Percentiles rank a stretch among this genome's conserved stretches.
phyloP scores from a whole-genome alignment of 2,888 invertebrate species.

The Nephrotoma flavescens region DNA sequence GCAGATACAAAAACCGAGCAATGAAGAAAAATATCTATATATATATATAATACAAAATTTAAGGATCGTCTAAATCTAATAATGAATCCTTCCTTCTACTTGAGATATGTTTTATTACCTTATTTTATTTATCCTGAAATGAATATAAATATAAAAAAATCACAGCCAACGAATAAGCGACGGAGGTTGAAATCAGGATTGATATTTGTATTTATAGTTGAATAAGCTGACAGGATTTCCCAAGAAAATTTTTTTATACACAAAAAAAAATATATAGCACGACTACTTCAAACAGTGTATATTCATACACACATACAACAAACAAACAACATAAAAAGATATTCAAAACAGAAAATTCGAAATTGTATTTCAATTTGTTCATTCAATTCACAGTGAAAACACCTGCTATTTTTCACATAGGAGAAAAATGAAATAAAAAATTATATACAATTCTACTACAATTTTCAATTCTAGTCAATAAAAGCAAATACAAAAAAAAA shows the following conservation, averaged over 20 bases:
- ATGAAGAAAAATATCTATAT: neutral
- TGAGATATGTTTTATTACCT: neutral
- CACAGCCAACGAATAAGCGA: neutral
- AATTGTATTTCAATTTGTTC: neutral
- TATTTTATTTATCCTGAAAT: neutral
- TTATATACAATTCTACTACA: neutral
- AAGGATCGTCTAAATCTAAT: neutral
- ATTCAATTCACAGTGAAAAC: neutral
- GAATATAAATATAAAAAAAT: neutral
- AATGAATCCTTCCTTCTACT: neutral
- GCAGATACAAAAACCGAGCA: neutral
- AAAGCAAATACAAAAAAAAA: neutral
- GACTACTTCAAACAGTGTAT: neutral
- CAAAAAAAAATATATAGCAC: neutral
- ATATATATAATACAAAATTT: neutral
- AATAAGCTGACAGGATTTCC: neutral
- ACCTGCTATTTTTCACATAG: neutral
- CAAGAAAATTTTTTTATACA: neutral
- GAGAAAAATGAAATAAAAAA: neutral
- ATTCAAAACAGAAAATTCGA: neutral
- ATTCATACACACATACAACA: neutral
- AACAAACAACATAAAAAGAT: neutral
- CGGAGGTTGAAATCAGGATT: neutral
- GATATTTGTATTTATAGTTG: neutral
- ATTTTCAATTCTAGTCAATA: neutral